Base-by-base conservation (phyloP, 1,140 invertebrate genomes). In the Dryas iulia region DNA sequence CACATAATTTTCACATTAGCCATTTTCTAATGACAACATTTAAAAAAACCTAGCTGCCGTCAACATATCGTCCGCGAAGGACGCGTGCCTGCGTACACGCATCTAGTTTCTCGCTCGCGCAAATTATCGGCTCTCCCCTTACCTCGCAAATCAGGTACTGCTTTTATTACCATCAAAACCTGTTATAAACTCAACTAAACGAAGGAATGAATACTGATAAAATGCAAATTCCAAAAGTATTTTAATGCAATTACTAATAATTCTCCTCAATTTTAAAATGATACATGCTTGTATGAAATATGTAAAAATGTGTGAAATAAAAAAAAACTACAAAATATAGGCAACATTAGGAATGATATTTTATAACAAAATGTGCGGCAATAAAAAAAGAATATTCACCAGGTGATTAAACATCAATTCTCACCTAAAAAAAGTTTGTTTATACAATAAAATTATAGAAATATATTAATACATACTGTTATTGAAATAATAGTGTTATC, bases 31-130 rank as follows among this genome's bases (percentile, higher is more conserved):
- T 47, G n/a, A 39, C 8, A 14, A 47, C 35, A 67, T 21, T 39
- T 68, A 74, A 82, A 89, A 88, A 86, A 87, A 82, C 76, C n/a
- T 74, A 23, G 62, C 68, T 64, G 67, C 67, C 61, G 69, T 68
- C 35, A 66, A 71, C 73, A 71, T 75, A 78, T 73, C 77, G 78
- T 81, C 77, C 79, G 73, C 81, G 80, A 90, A 86, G 83, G 84
- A 87, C 86, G 84, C 84, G 76, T 83, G 84, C 80, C 76, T 78
- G 76, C 79, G 80, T 82, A 84, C 78, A 73, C 77, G 77, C 80
- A 81, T 82, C 63, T 57, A n/a, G 25, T 66, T 67, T 69, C 60
- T 78, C 75, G 76, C 79, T 73, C 68, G 58, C 68, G 59, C 68
- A 56, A 64, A 70, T 70, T 65, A 70, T 65, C 67, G 59, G 23